phyloP scores from a whole-genome alignment of 2,888 invertebrate species.

The Eucera pruinosa region DNA sequence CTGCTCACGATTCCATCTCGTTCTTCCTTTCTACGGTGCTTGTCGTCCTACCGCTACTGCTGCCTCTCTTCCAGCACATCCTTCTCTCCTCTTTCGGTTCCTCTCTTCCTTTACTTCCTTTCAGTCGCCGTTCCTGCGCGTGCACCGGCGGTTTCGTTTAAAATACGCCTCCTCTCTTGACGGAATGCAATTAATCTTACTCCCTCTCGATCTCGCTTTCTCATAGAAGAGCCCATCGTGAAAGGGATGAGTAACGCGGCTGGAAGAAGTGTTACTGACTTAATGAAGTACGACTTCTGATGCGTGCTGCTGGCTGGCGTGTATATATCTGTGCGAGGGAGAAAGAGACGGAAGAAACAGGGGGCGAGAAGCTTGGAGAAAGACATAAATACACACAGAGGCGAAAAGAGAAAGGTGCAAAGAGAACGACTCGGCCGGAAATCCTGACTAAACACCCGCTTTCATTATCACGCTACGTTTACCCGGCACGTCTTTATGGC shows the following conservation, averaged over 20 bases:
- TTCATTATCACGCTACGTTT: constrained; percentile 76
- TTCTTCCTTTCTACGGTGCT: constrained; percentile 59
- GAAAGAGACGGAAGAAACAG: constrained; percentile 13
- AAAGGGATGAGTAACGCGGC: constrained; percentile 70
- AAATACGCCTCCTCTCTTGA: constrained; percentile 79
- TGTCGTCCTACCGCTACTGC: constrained; percentile 49
- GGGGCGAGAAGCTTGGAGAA: neutral
- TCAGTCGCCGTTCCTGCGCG: constrained; percentile 65
- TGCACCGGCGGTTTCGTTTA: constrained; percentile 78
- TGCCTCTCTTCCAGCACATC: neutral
- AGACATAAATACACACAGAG: constrained; percentile 51
- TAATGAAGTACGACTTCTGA: constrained; percentile 83
- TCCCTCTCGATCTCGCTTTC: constrained; percentile 72
- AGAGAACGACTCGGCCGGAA: constrained; percentile 68
- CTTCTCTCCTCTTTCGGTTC: constrained; percentile 34
- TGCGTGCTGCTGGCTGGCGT: constrained; percentile 75
- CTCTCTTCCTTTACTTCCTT: constrained; percentile 46
- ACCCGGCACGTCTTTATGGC: constrained; percentile 54
- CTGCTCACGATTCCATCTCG: constrained; percentile 53
- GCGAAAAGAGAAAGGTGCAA: constrained; percentile 58
- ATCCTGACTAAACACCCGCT: constrained; percentile 77
- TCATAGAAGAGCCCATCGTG: constrained; percentile 53
- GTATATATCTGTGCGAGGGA: constrained; percentile 12
- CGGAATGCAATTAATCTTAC: constrained; percentile 84
- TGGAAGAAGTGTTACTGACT: constrained; percentile 83